These are phyloP conservation scores for Spilosoma lubricipeda DNA, from an alignment of 2,888 invertebrate genomes.

Conservation along the genomic window DNA sequence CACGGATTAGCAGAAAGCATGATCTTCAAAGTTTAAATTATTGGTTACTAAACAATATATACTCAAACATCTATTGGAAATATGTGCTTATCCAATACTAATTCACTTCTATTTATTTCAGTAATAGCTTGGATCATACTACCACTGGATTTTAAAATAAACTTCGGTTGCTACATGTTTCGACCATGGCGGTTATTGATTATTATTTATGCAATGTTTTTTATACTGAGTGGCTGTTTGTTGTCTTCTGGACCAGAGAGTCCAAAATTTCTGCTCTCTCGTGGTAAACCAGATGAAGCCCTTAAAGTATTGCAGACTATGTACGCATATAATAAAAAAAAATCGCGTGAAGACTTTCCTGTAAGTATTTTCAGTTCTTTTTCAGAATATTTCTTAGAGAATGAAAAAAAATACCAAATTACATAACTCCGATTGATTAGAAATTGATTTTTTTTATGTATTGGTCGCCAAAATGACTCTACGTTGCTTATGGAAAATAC, in stretches of 20 bases:
- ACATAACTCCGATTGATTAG: no score
- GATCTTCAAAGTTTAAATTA: background rate
- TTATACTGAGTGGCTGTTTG: background rate
- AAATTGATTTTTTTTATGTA: no score
- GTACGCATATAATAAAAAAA: slow-evolving; percentile 1
- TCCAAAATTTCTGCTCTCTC: slow-evolving; percentile 71
- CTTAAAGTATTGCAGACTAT: slow-evolving; percentile 77
- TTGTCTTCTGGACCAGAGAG: slow-evolving; percentile 8
- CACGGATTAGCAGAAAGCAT: background rate
- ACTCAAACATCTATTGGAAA: background rate
- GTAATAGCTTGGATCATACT: slow-evolving; percentile 76
- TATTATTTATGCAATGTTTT: slow-evolving; percentile 4
- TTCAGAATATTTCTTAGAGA: background rate
- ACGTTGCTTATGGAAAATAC: no score
- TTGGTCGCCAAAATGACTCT: no score
- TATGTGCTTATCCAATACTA: background rate
- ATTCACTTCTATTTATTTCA: slow-evolving; percentile 42
- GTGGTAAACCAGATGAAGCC: slow-evolving; percentile 83
- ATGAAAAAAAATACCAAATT: no score
- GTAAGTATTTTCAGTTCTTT: slow-evolving; percentile 2
- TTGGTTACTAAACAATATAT: background rate
- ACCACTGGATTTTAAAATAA: slow-evolving; percentile 69
- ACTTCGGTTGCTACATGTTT: slow-evolving; percentile 72
- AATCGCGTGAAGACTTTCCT: slow-evolving; percentile 5
- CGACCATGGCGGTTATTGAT: slow-evolving; percentile 87